Base-by-base conservation (phyloP, 2,888 invertebrate species). In the Polydrusus cervinus region DNA sequence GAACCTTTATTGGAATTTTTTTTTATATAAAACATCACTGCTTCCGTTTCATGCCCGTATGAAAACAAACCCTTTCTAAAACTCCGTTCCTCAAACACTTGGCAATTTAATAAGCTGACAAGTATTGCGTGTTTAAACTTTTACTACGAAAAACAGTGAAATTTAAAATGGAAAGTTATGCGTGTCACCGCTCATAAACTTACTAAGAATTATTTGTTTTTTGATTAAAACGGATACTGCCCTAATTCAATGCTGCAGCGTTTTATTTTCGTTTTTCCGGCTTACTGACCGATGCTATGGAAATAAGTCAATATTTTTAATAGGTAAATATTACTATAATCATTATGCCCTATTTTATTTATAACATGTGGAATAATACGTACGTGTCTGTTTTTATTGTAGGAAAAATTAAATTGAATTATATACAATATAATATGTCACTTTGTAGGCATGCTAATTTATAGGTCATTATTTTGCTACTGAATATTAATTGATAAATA, bases 101-200 rank as follows among this genome's bases (percentile, higher is more conserved):
- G 8, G 13, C 34, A 8, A 3, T 34, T 60, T 60, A 60, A 60
- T 60, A 16, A 60, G 38, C 34, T 60, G 57, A 38, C 14, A 60
- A 38, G 16, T 18, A 6, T 60, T 40, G 69, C 69, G 69, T 69
- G 69, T 8, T 5, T 40, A 64, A 64, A 64, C 47, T 45, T 49
- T 47, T 64, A 47, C 57, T 34, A 45, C 18, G 47, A 34, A 60
- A 38, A 69, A 69, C 60, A 45, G 16, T 11, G 34, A 25, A 60
- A 25, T 69, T 69, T 69, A 60, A 69, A 69, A 69, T 69, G 69
- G 69, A 69, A 69, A 69, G 69, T 69, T 69, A 60, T 69, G 69
- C 69, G 69, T 69, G 68, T 30, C 30, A 1, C 53, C 53, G 8
- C 49, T 6, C 11, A 2, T 6, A 20, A 11, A 18, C n/a, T 60